These are phyloP conservation scores for Epinephelus coioides DNA, from an alignment of 2,797 vertebrate genomes.

Conservation along the genomic window DNA sequence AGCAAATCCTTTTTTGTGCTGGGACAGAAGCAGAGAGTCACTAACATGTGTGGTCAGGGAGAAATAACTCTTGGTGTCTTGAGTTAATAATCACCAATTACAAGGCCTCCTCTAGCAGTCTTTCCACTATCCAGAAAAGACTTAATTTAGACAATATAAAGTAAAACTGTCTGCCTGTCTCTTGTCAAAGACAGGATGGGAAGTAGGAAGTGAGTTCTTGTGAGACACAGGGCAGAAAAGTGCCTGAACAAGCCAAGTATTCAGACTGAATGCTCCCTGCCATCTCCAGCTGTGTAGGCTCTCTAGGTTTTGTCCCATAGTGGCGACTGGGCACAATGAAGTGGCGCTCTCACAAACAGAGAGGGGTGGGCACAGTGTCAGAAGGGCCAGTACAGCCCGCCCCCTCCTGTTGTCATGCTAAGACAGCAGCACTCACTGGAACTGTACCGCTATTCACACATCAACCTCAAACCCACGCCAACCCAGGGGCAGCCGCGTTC, in stretches of 20 bases:
- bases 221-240: conserved; percentile 74
- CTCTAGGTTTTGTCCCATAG: conserved; percentile 72
- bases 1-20: not conserved
- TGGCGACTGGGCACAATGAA: conserved; percentile 77
- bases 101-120: conserved; percentile 6
- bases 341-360: conserved; percentile 77
- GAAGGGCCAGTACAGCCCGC: conserved; percentile 57
- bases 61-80: conserved; percentile 25
- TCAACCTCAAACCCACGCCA: conserved; percentile 65
- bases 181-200: conserved; percentile 70
- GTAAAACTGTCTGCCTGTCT: conserved; percentile 47
- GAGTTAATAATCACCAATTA: conserved; percentile 46
- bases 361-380: conserved; percentile 79
- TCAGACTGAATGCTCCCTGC: conserved; percentile 78
- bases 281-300: conserved; percentile 78
- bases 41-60: not conserved
- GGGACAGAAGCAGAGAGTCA: not conserved
- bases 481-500: conserved; percentile 47
- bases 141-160: conserved; percentile 52
- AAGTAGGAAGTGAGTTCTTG: conserved; percentile 78
- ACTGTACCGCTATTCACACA: conserved; percentile 83
- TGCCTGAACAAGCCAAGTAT: conserved; percentile 79
- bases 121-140: conserved; percentile 34
- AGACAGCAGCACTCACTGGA: conserved; percentile 83
- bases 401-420: conserved; percentile 86